Conservation (phyloP, 2,888 invertebrate species). For the Macrosoma leucophasiata region DNA sequence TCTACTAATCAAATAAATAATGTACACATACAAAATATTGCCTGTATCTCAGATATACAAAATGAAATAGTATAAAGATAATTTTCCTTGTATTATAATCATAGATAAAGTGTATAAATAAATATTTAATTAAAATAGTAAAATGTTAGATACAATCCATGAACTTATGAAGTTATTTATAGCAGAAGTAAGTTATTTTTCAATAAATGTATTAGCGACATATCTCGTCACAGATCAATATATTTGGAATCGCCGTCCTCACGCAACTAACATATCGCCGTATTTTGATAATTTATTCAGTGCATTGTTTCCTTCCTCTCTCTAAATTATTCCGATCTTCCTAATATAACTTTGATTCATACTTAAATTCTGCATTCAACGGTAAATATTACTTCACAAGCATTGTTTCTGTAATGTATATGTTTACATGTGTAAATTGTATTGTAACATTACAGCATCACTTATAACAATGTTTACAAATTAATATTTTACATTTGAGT, state of each 20-base stretch:
- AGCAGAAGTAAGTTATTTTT: conserved; percentile 31
- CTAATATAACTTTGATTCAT: no score
- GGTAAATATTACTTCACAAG: no score
- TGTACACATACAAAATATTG: no score
- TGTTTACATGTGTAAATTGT: no score
- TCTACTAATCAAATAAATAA: conserved; percentile 6
- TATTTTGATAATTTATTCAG: conserved; percentile 3
- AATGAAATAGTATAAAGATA: conserved; percentile 11
- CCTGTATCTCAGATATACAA: no score
- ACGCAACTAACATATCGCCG: conserved; percentile 61
- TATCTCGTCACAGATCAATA: conserved; percentile 35
- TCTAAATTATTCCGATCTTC: conserved; percentile 2
- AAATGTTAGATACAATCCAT: conserved; percentile 23
- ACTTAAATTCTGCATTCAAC: no score
- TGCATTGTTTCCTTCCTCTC: background rate
- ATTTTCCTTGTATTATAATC: conserved; percentile 10
- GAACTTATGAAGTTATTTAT: conserved; percentile 25
- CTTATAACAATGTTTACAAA: no score
- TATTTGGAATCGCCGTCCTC: conserved; percentile 57
- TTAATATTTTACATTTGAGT: no score
- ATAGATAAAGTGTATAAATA: conserved; percentile 21
- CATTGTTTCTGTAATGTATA: no score
- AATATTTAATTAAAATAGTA: conserved; percentile 23
- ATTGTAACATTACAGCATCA: no score
- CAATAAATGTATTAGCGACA: conserved; percentile 34